These are phyloP conservation scores for Callyntrura guangdongensis DNA, from an alignment of 2,888 invertebrate species.

Conservation along the genomic window DNA sequence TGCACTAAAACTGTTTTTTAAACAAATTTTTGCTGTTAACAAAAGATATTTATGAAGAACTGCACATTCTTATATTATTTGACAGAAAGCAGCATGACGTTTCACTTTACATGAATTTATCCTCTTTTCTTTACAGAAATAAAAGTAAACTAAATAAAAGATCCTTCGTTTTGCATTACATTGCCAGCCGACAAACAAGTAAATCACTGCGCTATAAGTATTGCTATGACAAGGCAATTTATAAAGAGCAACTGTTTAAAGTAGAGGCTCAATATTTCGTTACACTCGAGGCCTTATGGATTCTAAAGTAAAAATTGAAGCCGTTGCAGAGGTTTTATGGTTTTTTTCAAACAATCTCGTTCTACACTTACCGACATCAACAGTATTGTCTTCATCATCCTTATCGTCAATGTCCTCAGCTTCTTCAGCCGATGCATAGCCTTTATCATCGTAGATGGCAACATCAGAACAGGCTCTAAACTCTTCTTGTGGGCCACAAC, in stretches of 20 bases:
- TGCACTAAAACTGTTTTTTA: no score
- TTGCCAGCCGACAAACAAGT: neutral
- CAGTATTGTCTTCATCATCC: slow-evolving; percentile 85
- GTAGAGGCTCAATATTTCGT: neutral
- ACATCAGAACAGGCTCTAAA: slow-evolving; percentile 95
- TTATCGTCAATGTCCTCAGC: slow-evolving; percentile 85
- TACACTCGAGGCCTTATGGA: neutral
- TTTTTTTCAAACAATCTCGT: neutral
- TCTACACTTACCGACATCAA: slow-evolving; percentile 82
- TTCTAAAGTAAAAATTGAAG: neutral
- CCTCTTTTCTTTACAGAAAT: slow-evolving; percentile 21
- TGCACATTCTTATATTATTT: neutral
- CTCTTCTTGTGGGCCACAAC: slow-evolving; percentile 85
- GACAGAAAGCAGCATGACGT: neutral
- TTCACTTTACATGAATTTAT: neutral
- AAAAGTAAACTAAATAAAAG: neutral
- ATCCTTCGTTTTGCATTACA: neutral
- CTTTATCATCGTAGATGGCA: slow-evolving; percentile 89
- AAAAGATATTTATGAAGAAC: no score
- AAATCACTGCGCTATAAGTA: neutral
- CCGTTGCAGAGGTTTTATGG: slow-evolving; percentile 18
- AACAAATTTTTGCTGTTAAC: no score
- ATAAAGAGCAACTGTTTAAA: neutral
- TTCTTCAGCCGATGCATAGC: slow-evolving; percentile 85
- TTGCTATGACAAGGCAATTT: neutral